A percentile compares a stretch with the other conserved stretches of the same genome.
These are phyloP conservation scores for Microctonus hyperodae DNA, from an alignment of 2,888 invertebrate genomes.

Conservation along the genomic window DNA sequence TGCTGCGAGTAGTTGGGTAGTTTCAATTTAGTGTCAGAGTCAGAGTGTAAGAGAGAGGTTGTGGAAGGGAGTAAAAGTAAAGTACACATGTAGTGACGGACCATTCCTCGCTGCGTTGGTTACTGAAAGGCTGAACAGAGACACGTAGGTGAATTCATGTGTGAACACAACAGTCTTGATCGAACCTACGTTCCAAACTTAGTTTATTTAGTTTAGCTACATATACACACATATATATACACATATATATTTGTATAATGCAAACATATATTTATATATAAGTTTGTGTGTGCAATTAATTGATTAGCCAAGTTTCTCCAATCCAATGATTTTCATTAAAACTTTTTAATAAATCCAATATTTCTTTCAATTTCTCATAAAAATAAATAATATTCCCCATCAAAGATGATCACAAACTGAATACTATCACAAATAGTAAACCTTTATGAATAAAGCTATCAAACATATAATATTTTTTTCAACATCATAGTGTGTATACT, in stretches of 20 bases:
- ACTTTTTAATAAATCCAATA: neutral
- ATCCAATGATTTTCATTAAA: neutral
- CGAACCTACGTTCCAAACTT: constrained; percentile 13
- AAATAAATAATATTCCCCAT: neutral
- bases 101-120: neutral
- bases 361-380: neutral
- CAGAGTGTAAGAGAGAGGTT: neutral
- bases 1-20: constrained; percentile 49
- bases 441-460: too few relatives aligned
- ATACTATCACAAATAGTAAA: too few relatives aligned
- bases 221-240: neutral
- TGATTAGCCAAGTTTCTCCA: constrained; percentile 3
- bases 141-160: neutral
- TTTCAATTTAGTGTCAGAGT: constrained; percentile 43
- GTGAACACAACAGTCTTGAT: constrained; percentile 9
- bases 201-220: constrained; percentile 15
- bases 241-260: neutral
- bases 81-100: neutral
- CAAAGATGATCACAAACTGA: neutral
- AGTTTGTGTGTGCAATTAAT: constrained; percentile 7
- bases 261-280: neutral
- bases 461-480: too few relatives aligned
- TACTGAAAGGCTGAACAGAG: neutral
- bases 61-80: neutral
- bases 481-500: too few relatives aligned